A percentile compares a stretch with the other conserved stretches of the same genome.
Evolutionary conservation across 2,888 invertebrate species (phyloP).

Genomic region (Strigamia transsilvanica): DNA sequence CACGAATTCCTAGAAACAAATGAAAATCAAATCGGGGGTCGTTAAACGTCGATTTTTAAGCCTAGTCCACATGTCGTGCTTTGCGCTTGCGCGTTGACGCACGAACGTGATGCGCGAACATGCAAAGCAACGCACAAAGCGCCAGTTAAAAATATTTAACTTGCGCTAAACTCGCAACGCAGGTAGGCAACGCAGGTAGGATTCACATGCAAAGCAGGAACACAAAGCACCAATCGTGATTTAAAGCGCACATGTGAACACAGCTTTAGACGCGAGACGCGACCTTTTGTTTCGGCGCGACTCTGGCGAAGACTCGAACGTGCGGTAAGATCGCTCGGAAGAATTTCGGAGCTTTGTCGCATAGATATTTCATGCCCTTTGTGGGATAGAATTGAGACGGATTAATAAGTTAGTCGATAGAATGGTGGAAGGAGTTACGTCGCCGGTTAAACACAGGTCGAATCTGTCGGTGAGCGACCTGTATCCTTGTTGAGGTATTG

Average conservation of each 20-base stretch:
- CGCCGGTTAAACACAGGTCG: constrained; percentile 95
- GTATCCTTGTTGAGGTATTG: constrained; percentile 60
- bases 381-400: constrained; percentile 55
- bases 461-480: constrained; percentile 76
- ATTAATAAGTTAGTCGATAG: constrained; percentile 51
- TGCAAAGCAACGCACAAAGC: too few species aligned
- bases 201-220: too few species aligned
- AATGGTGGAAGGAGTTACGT: constrained; percentile 68
- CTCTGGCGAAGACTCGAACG: constrained; percentile 92
- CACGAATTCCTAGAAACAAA: constrained; percentile 75
- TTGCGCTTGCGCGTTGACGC: too few species aligned
- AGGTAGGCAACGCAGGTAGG: too few species aligned
- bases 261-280: too few species aligned
- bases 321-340: constrained; percentile 80
- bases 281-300: constrained; percentile 96
- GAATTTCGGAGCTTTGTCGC: constrained; percentile 71
- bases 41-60: too few species aligned
- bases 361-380: constrained; percentile 75
- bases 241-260: too few species aligned
- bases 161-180: too few species aligned
- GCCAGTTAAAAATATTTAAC: too few species aligned
- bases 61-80: too few species aligned
- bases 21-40: neutral
- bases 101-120: too few species aligned
- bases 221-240: too few species aligned